Percentiles rank a stretch among this genome's conserved stretches.
These are phyloP conservation scores for Eidolon helvum DNA, from an alignment of 2,113 vertebrate species.

Conservation along the genomic window DNA sequence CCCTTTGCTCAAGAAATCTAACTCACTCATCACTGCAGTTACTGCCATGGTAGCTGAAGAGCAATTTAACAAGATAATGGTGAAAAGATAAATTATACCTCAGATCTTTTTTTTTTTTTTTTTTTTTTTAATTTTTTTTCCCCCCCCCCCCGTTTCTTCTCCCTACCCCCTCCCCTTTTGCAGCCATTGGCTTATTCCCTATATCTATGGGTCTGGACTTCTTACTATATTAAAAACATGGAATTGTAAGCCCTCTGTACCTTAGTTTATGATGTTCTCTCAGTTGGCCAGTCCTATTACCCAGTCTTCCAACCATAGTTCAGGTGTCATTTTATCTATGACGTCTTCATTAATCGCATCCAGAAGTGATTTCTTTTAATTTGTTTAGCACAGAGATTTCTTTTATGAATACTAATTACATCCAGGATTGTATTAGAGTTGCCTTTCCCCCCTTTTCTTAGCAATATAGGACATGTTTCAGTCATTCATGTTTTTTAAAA, in stretches of 20 bases:
- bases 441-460: neutral
- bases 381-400: neutral
- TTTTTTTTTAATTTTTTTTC: neutral
- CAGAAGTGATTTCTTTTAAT: neutral
- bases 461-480: neutral
- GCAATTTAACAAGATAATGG: conserved; percentile 72
- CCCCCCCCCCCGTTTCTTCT: too few relatives aligned
- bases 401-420: neutral
- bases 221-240: neutral
- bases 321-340: neutral
- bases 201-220: neutral
- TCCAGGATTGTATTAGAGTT: neutral
- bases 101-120: neutral
- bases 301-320: neutral
- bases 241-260: neutral
- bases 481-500: neutral
- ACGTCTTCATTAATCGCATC: neutral
- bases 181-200: neutral
- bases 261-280: neutral
- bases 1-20: conserved; percentile 66
- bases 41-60: conserved; percentile 67
- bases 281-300: neutral
- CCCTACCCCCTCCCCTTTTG: too few relatives aligned
- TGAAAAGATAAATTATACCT: conserved; percentile 69
- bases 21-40: conserved; percentile 71